phyloP scores from a whole-genome alignment of 2,113 vertebrate species.

The Serinus canaria region DNA sequence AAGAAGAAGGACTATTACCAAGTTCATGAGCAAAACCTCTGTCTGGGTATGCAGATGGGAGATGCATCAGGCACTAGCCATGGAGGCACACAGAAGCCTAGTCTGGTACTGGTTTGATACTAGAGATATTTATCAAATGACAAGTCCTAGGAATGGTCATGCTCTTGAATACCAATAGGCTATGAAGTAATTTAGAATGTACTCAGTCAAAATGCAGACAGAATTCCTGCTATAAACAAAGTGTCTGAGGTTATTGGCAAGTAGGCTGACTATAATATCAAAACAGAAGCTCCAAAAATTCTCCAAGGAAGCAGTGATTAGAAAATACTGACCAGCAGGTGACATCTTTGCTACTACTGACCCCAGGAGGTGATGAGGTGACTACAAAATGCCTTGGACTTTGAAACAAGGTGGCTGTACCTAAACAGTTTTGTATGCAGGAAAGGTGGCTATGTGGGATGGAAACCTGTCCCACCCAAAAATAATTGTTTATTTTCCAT shows the following conservation, averaged over 20 bases:
- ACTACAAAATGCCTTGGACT: not conserved
- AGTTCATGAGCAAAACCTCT: not conserved
- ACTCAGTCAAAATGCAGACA: not conserved
- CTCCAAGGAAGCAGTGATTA: not conserved
- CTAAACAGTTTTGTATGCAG: not conserved
- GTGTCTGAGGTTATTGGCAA: not conserved
- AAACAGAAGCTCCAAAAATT: not conserved
- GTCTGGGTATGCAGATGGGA: not conserved
- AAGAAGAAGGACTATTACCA: not conserved
- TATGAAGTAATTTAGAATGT: not conserved
- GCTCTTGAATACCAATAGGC: not conserved
- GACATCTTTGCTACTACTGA: not conserved
- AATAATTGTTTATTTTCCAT: not conserved
- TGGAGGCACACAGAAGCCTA: not conserved
- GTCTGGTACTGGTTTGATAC: not conserved
- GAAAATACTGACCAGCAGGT: not conserved
- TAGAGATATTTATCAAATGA: not conserved
- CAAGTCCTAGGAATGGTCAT: not conserved
- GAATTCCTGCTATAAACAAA: not conserved
- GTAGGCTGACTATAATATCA: not conserved
- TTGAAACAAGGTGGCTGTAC: not conserved
- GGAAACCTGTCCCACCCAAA: not conserved
- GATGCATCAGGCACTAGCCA: not conserved
- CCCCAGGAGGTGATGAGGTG: not conserved
- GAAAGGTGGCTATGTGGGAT: accelerated